Evolutionary conservation across 2,888 invertebrate species (phyloP).

Genomic region (Erebia palarica): DNA sequence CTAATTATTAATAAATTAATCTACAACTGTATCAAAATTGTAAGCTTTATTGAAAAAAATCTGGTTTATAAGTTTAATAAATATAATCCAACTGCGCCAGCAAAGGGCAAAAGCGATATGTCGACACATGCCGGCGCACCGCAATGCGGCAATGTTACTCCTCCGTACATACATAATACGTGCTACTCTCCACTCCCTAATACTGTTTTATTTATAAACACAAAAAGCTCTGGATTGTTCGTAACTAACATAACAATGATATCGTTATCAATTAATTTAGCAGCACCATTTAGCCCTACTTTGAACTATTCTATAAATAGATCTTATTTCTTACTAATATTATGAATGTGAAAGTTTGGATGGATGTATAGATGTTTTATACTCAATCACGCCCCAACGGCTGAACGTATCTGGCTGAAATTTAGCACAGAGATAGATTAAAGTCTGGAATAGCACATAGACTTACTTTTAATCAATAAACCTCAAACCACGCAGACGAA

Average conservation of each 20-base stretch:
- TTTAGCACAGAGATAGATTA: too few relatives aligned
- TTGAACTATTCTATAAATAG: not conserved
- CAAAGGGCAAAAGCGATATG: conserved; percentile 77
- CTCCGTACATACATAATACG: conserved; percentile 72
- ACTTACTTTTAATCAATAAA: too few relatives aligned
- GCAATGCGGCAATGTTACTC: conserved; percentile 77
- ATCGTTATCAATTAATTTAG: conserved; percentile 34
- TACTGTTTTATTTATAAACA: conserved; percentile 62
- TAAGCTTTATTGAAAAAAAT: conserved; percentile 21
- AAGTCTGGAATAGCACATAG: too few relatives aligned
- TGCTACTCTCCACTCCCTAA: conserved; percentile 64
- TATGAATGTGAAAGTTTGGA: too few relatives aligned
- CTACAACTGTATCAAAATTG: not conserved
- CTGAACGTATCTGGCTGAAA: too few relatives aligned
- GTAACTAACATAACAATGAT: conserved; percentile 40
- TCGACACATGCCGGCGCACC: conserved; percentile 74
- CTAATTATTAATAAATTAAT: not conserved
- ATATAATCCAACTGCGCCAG: conserved; percentile 52
- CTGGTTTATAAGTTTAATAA: conserved; percentile 26
- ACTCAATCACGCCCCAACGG: too few relatives aligned
- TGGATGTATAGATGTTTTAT: too few relatives aligned
- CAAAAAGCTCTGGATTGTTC: conserved; percentile 48
- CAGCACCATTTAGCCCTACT: not conserved
- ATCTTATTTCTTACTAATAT: too few relatives aligned
- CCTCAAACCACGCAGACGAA: too few relatives aligned